These are phyloP conservation scores for Gymnoscopelus microlampas DNA, from an alignment of 2,797 vertebrate genomes.

Conservation along the genomic window DNA sequence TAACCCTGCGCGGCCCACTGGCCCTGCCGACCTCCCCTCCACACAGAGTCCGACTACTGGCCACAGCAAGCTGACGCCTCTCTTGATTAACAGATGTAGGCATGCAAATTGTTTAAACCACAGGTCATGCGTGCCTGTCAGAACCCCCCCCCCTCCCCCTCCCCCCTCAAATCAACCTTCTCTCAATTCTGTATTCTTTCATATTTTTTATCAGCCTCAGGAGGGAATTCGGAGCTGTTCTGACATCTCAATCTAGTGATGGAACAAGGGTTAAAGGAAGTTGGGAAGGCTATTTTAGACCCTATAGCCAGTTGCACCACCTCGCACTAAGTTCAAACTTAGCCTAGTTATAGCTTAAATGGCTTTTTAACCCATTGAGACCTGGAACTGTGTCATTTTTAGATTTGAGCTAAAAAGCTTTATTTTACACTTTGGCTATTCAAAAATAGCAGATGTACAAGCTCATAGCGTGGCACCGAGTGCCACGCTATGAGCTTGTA, in stretches of 20 bases:
- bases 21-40: constrained; percentile 60
- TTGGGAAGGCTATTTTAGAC: constrained; percentile 4
- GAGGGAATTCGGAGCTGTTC: constrained; percentile 31
- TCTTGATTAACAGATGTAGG: constrained; percentile 75
- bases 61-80: constrained; percentile 51
- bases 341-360: too few species aligned
- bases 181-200: neutral
- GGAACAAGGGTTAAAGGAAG: constrained; percentile 24
- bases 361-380: too few species aligned
- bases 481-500: too few species aligned
- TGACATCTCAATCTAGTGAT: constrained; percentile 27
- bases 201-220: neutral
- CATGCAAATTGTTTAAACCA: constrained; percentile 57
- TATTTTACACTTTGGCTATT: too few species aligned
- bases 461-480: too few species aligned
- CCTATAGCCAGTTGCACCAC: neutral
- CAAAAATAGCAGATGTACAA: too few species aligned
- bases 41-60: constrained; percentile 42
- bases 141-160: constrained; percentile 20
- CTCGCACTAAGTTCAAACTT: too few species aligned
- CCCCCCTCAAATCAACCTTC: too few species aligned
- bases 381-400: too few species aligned
- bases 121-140: constrained; percentile 33
- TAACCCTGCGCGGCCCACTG: constrained; percentile 68
- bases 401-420: too few species aligned